Evolutionary conservation across 2,797 vertebrate genomes (phyloP).

Genomic region (Pseudochromis fuscus): DNA sequence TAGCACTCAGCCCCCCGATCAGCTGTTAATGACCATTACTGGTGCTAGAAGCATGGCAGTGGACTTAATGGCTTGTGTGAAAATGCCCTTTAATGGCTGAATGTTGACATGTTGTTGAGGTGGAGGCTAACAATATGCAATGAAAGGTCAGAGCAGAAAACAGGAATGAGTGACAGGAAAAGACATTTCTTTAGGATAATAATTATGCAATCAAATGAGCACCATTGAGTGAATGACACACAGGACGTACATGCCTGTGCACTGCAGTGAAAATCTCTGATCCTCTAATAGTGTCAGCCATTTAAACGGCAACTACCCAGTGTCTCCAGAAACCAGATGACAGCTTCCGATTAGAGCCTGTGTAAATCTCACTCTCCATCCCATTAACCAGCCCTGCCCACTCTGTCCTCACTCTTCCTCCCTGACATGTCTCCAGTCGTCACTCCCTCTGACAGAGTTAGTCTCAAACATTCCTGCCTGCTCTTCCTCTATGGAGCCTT

Average conservation of each 20-base stretch:
- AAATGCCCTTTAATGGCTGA: conserved; percentile 46
- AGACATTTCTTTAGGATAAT: not conserved
- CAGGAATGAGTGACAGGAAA: not conserved
- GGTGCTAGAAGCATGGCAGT: conserved; percentile 24
- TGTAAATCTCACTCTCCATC: conserved; percentile 46
- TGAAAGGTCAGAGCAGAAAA: conserved; percentile 2
- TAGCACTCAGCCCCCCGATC: conserved; percentile 42
- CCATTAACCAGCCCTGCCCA: conserved; percentile 60
- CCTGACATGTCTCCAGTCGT: conserved; percentile 38
- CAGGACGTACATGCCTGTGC: conserved; percentile 20
- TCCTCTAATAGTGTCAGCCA: conserved; percentile 12
- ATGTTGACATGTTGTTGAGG: conserved; percentile 12
- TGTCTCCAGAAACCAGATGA: conserved; percentile 32
- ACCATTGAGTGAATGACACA: conserved; percentile 27
- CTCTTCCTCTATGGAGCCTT: conserved; percentile 53
- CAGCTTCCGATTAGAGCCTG: conserved; percentile 30
- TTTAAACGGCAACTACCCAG: conserved; percentile 12
- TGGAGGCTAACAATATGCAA: not conserved
- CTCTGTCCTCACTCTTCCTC: conserved; percentile 34
- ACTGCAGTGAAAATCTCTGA: conserved; percentile 21
- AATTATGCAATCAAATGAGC: conserved; percentile 24
- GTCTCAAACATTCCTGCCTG: conserved; percentile 27
- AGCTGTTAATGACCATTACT: conserved; percentile 31
- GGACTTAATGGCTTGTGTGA: conserved; percentile 27
- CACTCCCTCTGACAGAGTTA: conserved; percentile 30